Evolutionary conservation across 2,888 invertebrate species (phyloP), one percentile per base, ranked within the genome.

Genomic region (Busseola fusca): DNA sequence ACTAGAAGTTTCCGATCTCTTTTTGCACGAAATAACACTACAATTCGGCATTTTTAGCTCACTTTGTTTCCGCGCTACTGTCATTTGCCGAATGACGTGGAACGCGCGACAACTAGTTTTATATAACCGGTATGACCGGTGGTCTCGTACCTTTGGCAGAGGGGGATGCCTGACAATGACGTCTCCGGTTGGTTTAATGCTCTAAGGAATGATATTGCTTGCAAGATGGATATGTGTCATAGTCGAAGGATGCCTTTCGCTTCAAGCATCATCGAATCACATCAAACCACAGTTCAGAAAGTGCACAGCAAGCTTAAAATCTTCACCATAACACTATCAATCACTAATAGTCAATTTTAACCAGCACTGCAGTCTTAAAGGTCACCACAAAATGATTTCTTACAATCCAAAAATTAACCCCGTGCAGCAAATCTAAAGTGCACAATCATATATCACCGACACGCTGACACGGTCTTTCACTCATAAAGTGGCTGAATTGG

Each of bases 401-500:
- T 50, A 64, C 34, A 69, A 45, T 74, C 54, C 21, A 62, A n/a
- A 67, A 62, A 64, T 56, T 16, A 50, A 72, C 62, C 48, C 45
- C 69, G 57, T 50, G n/a, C 25, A 16, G 4, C 40, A 0, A 34
- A 3, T n/a, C 64, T 82, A 84, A 64, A 57, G 64, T 74, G 64
- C 72, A 75, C 75, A 76, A n/a, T 78, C 76, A 60, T 65, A 76
- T 73, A 76, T 72, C 78, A 80, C 78, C 2, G 78, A 78, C 59
- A 82, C 74, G 27, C 64, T 69, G 48, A 75, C 37, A 37, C 65
- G 37, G 72, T 78, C 40, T 64, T 81, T 90, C 86, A 95, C 86
- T 95, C 95, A 94, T 95, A 95, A 78, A 92, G 91, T 87, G 94
- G 95, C 82, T 89, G 93, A 85, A 89, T 84, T 72, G 91, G 89